A percentile compares a stretch with the other conserved stretches of the same genome.
Conservation (phyloP, 1,140 invertebrate species). For the Drosophila leontia region DNA sequence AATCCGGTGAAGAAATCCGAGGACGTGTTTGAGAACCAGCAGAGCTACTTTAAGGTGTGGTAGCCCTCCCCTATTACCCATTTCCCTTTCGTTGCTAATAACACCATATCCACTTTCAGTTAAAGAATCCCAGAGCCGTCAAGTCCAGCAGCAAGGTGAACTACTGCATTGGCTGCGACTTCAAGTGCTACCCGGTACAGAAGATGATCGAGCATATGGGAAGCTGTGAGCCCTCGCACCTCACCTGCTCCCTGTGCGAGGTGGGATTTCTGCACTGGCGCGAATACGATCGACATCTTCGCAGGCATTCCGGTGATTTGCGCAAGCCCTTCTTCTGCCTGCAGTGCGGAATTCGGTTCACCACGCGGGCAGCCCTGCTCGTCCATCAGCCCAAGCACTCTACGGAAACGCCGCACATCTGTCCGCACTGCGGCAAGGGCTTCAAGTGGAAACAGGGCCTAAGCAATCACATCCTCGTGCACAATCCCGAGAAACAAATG, state of each 20-base stretch:
- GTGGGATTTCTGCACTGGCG: constrained; percentile 84
- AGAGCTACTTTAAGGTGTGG: constrained; percentile 76
- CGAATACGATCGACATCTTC: constrained; percentile 85
- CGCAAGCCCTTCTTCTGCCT: constrained; percentile 86
- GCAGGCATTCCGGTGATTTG: constrained; percentile 85
- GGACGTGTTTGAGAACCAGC: constrained; percentile 71
- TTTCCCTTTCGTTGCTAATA: not conserved
- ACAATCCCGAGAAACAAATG: constrained; percentile 87
- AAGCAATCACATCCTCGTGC: constrained; percentile 87
- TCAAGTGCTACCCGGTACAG: constrained; percentile 84
- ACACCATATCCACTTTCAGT: constrained; percentile 16
- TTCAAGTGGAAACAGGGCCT: constrained; percentile 89
- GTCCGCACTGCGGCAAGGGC: constrained; percentile 87
- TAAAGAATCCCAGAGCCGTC: constrained; percentile 67
- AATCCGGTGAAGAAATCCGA: constrained; percentile 39
- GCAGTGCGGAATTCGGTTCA: constrained; percentile 86
- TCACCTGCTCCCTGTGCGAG: constrained; percentile 86
- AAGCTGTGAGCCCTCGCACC: constrained; percentile 85
- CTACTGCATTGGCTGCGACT: constrained; percentile 84
- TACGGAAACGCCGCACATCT: constrained; percentile 86
- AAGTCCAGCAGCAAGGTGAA: constrained; percentile 82
- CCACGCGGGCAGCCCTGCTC: constrained; percentile 86
- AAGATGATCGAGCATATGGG: constrained; percentile 85
- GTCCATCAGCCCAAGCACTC: constrained; percentile 87
- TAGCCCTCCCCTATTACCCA: no score